Base-by-base conservation (phyloP, 1,140 invertebrate genomes). In the Propsilocerus akamusi region DNA sequence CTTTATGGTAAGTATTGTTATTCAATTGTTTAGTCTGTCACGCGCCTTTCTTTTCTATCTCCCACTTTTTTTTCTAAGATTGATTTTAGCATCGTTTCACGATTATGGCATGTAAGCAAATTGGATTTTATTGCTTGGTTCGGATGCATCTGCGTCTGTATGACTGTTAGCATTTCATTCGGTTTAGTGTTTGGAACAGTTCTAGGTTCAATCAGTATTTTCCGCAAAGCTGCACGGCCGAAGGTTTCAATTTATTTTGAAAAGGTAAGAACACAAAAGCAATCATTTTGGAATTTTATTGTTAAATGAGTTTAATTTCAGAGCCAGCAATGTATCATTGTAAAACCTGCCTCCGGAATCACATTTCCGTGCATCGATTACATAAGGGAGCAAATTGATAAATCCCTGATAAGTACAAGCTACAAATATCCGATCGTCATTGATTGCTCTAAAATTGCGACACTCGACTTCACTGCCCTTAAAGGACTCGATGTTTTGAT, bases 151-250 rank as follows among this genome's bases (percentile, higher is more conserved):
- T 55, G 83, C 5, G 72, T 81, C 23, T 88, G 87, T 51, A 68
- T 95, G 17, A 63, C 75, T 20, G 72, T 81, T 49, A 84, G 86
- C 6, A 81, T 95, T 11, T 86, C 96, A 69, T 80, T 83, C 62
- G 92, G 91, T 46, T 86, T 97, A 58, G 68, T 94, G 12, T 74
- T 84, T 50, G 93, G 92, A 20, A 84, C 90, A 51, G 73, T 76
- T 1, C 72, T 88, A 24, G 87, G 87, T 60, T 72, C 94, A 30
- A 68, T 87, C 10, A 80, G 87, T 56, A 64, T 96, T 12, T 67
- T 96, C 6, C 83, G 87, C 63, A 77, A 80, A 4, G 77, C 85
- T 50, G 82, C 88, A 3, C 73, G 86, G 58, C 90, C 91, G 5
- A 74, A 73, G 41, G 68, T 86, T 25, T 67, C 76, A 26, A 69